A percentile compares a stretch with the other conserved stretches of the same genome.
Evolutionary conservation across 1,140 invertebrate species (phyloP).

Genomic region (Colletes gigas): DNA sequence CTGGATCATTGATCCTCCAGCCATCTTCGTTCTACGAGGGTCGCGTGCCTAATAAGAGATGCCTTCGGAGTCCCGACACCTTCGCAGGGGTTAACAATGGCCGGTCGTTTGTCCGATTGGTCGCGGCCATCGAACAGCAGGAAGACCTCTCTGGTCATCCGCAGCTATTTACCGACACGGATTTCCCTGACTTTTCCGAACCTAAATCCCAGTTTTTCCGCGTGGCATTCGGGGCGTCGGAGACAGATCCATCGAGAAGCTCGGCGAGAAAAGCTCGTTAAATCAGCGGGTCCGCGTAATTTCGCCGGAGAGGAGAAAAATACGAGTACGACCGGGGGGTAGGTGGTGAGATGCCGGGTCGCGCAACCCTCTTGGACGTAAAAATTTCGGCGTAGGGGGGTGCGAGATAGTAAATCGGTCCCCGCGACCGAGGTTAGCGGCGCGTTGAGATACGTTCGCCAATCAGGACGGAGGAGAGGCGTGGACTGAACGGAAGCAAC

Average conservation of each 20-base stretch:
- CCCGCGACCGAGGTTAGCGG: conserved; percentile 35
- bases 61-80: conserved; percentile 47
- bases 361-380: conserved; percentile 40
- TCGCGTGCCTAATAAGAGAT: conserved; percentile 68
- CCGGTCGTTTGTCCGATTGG: conserved; percentile 74
- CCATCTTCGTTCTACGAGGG: conserved; percentile 50
- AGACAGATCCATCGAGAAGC: conserved; percentile 28
- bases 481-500: conserved; percentile 47
- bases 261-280: conserved; percentile 54
- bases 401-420: conserved; percentile 70
- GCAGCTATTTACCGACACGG: conserved; percentile 44
- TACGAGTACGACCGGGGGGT: background rate
- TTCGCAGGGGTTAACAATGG: conserved; percentile 64
- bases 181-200: too few relatives aligned
- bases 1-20: conserved; percentile 31
- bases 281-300: conserved; percentile 56
- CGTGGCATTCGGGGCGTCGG: background rate
- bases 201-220: background rate
- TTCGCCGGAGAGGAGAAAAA: conserved; percentile 44
- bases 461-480: conserved; percentile 40
- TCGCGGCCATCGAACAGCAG: conserved; percentile 70
- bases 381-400: conserved; percentile 53
- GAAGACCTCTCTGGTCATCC: conserved; percentile 66
- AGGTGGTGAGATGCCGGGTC: background rate
- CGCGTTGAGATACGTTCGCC: conserved; percentile 8